A percentile compares a stretch with the other conserved stretches of the same genome.
Conservation (phyloP, 2,888 invertebrate genomes). For the Pachycephus smyrnensis region DNA sequence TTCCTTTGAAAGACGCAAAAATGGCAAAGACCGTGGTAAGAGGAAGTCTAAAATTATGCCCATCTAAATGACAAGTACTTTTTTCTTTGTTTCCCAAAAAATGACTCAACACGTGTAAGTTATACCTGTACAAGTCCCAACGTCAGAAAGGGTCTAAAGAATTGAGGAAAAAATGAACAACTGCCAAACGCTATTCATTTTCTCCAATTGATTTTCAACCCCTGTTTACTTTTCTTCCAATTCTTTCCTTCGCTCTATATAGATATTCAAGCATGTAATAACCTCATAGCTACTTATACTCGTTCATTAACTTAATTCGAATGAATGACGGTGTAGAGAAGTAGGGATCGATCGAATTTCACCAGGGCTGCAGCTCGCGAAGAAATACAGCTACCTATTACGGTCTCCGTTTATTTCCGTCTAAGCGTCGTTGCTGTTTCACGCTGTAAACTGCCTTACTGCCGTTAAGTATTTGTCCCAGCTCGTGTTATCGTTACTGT, state of each 20-base stretch:
- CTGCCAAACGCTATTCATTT: neutral
- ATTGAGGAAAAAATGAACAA: neutral
- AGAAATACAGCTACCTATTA: neutral
- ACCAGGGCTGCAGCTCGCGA: neutral
- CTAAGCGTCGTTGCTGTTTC: neutral
- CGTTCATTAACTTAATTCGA: neutral
- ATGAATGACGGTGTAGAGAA: neutral
- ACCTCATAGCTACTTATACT: neutral
- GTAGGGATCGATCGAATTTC: neutral
- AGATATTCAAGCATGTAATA: neutral
- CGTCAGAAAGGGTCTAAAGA: neutral
- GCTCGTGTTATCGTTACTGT: neutral
- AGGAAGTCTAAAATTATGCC: neutral
- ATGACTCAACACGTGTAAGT: neutral
- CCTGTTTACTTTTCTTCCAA: neutral
- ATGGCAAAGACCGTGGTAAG: neutral
- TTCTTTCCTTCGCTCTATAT: neutral
- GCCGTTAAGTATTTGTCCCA: neutral
- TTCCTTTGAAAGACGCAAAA: neutral
- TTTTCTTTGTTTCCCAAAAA: neutral
- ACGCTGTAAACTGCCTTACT: neutral
- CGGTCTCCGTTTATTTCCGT: neutral
- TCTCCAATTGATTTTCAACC: neutral
- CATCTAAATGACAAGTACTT: neutral
- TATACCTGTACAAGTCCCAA: neutral